Evolutionary conservation across 2,113 vertebrate species (phyloP), one percentile per base, ranked within the genome.

Genomic region (Platycercus adscitus): DNA sequence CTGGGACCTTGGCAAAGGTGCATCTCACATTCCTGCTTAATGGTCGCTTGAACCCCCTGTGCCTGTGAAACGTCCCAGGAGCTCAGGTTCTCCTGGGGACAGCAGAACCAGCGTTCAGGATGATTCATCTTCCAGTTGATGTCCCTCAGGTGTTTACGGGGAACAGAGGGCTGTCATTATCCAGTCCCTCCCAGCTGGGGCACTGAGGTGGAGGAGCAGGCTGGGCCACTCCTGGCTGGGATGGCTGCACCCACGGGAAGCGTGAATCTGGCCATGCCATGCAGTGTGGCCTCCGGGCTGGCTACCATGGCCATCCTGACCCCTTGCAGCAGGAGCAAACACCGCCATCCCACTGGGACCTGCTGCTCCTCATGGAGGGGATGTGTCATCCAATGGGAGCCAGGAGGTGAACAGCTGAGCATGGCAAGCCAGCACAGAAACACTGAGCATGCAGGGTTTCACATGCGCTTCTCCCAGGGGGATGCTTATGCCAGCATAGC

Each of bases 271-370:
- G 66, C 80, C 17, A 0, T 18, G 41, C 19, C 11, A 1, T 0
- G 2, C 10, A 1, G 70, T 0, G 0, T 9, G 50, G 65, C 55
- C 46, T 33, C 5, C 1, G 41, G 49, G 5, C 37, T 9, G 9
- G 43, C 70, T 79, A 44, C 76, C 28, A 0, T 9, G 47, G 46
- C 33, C 4, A 13, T 47, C 46, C 35, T 75, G 73, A 46, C 17
- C 37, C 29, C 9, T 19, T 1, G 0, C 8, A 17, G 53, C 79
- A 23, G 24, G 8, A 85, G 12, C 33, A 6, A 13, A 46, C 0
- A 0, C 9, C 23, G 11, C 17, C 0, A 0, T 31, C 50, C 70
- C 0, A 0, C 31, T 2, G 1, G 72, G 47, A 64, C 11, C 41
- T 39, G 2, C 25, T 1, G 2, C 28, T 79, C 35, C 88, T 68